Evolutionary conservation across 2,888 invertebrate species (phyloP).

Genomic region (Noctua comes): DNA sequence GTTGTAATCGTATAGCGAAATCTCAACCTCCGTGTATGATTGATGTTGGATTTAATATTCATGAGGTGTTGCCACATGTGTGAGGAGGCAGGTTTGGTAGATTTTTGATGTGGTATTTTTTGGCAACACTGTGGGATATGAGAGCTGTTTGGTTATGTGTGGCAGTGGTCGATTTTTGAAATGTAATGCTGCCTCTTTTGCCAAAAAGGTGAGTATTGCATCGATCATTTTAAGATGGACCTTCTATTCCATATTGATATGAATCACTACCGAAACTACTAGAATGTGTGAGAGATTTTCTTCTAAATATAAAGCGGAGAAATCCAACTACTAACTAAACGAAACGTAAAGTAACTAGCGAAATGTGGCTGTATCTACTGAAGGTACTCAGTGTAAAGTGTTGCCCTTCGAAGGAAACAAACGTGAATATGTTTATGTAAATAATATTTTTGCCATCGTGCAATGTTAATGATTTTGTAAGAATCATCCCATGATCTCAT

Average conservation of each 20-base stretch:
- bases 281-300: background rate
- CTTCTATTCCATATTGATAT: background rate
- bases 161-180: background rate
- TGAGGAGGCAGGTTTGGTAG: conserved; percentile 62
- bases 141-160: background rate
- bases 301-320: background rate
- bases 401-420: background rate
- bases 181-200: background rate
- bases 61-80: conserved; percentile 84
- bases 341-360: too few species aligned
- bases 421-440: background rate
- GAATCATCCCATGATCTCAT: background rate
- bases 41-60: conserved; percentile 89
- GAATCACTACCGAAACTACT: background rate
- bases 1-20: conserved; percentile 71
- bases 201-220: background rate
- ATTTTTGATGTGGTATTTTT: conserved; percentile 66
- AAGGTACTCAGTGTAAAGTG: background rate
- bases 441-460: background rate
- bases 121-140: conserved; percentile 5
- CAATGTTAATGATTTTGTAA: background rate
- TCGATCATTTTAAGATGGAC: background rate
- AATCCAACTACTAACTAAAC: too few species aligned
- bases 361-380: too few species aligned
- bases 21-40: conserved; percentile 82